Base-by-base conservation (phyloP, 1,140 invertebrate species). In the Mamestra configurata region DNA sequence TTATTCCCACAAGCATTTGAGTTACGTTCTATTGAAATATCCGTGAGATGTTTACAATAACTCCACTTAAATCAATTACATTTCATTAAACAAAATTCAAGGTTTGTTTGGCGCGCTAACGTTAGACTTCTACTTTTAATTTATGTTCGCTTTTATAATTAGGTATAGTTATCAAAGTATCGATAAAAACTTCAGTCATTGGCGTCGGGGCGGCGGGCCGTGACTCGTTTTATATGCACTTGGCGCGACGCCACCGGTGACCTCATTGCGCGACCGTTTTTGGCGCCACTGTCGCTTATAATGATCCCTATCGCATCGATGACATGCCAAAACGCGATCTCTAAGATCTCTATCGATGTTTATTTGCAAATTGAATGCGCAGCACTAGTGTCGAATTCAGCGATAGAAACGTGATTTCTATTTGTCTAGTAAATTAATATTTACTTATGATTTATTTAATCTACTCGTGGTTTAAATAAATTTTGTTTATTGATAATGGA, bases 211-310 rank as follows among this genome's bases (percentile, higher is more conserved):
- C 22, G 81, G 75, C 77, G 80, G 53, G 73, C 64, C 77, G 68
- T 84, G 82, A 82, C 79, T 81, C 77, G 82, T 82, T 82, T 80
- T 82, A 71, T 83, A 85, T 89, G 89, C 89, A 89, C 84, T 90
- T 92, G 91, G 91, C 90, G 77, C 82, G 79, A 78, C 85, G 89
- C 90, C 91, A 91, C 84, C 66, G 79, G 70, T 90, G 90, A 89
- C 90, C 88, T 90, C 89, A 90, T 88, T 91, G 89, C 83, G 80
- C 81, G 80, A 83, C 81, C 86, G 85, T 88, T 91, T 91, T 91
- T 88, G 91, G 89, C 91, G 91, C 90, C 90, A 93, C 86, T 66
- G 79, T 86, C 82, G 83, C 83, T 75, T 64, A 78, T 82, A 84
- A 82, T 82, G 82, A 88, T 88, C 85, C 80, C 85, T 89, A 87